Evolutionary conservation across 2,113 vertebrate species (phyloP).

Genomic region (Dipodomys ordii): DNA sequence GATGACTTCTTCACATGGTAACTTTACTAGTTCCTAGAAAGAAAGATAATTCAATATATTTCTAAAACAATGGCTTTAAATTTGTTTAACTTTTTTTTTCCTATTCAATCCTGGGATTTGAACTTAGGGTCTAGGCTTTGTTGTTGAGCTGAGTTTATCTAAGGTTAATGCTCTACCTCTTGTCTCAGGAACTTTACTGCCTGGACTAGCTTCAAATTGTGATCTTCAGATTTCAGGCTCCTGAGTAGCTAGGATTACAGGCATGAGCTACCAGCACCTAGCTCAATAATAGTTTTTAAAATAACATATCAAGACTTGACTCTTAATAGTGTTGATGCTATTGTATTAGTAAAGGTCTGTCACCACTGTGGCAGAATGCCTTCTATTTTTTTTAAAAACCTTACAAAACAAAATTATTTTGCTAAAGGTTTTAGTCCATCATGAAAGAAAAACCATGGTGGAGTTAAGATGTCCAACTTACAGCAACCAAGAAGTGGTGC

Average conservation of each 20-base stretch:
- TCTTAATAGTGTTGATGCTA: slow-evolving; percentile 12
- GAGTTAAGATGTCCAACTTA: too few relatives aligned
- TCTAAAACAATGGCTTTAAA: background rate
- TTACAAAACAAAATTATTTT: background rate
- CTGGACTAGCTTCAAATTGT: too few relatives aligned
- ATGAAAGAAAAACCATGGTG: too few relatives aligned
- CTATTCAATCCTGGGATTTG: too few relatives aligned
- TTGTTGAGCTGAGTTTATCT: too few relatives aligned
- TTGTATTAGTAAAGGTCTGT: background rate
- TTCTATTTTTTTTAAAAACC: background rate
- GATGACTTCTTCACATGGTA: background rate
- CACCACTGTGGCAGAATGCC: background rate
- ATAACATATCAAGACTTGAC: background rate
- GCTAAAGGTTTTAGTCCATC: background rate
- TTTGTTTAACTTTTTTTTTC: background rate
- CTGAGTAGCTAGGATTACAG: too few relatives aligned
- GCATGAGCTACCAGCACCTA: too few relatives aligned
- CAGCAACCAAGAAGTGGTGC: background rate
- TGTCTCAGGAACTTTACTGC: too few relatives aligned
- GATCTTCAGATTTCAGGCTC: too few relatives aligned
- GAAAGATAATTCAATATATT: background rate
- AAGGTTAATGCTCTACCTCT: too few relatives aligned
- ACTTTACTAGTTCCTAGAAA: background rate
- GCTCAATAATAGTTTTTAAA: slow-evolving; percentile 20
- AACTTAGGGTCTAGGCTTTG: background rate